A percentile compares a stretch with the other conserved stretches of the same genome.
These are phyloP conservation scores for Solea solea DNA, from an alignment of 2,113 vertebrate genomes.

Conservation along the genomic window DNA sequence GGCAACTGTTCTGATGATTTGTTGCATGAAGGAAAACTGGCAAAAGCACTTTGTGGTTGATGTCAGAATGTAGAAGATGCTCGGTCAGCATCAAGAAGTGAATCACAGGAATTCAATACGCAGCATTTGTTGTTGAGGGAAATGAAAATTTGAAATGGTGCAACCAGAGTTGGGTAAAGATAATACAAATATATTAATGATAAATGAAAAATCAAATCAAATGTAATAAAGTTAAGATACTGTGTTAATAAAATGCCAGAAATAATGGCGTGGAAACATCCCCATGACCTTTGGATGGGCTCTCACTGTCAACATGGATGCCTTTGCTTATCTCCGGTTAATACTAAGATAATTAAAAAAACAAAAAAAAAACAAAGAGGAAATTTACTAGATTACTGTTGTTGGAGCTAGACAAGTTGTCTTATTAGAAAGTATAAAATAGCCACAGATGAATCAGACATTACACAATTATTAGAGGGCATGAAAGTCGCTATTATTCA, in stretches of 20 bases:
- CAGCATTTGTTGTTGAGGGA: conserved; percentile 57
- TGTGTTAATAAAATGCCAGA: conserved; percentile 67
- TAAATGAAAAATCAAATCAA: conserved; percentile 50
- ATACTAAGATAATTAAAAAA: conserved; percentile 77
- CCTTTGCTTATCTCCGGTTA: conserved; percentile 58
- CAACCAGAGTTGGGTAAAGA: conserved; percentile 13
- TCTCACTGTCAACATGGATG: conserved; percentile 69
- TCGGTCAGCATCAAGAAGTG: conserved; percentile 56
- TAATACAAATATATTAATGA: conserved; percentile 60
- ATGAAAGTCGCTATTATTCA: conserved; percentile 72
- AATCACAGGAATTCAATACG: conserved; percentile 54
- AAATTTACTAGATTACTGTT: conserved; percentile 54
- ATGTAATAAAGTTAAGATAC: conserved; percentile 84
- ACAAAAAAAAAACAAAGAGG: conserved; percentile 16
- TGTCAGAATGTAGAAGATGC: conserved; percentile 70
- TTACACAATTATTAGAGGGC: conserved; percentile 84
- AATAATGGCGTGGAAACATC: conserved; percentile 69
- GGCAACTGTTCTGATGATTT: conserved; percentile 81
- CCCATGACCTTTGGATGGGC: conserved; percentile 70
- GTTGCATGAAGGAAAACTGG: conserved; percentile 72
- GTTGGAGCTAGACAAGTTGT: conserved; percentile 87
- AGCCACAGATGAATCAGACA: conserved; percentile 83
- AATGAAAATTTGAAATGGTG: conserved; percentile 47
- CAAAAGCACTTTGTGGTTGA: conserved; percentile 83
- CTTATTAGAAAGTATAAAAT: conserved; percentile 88